These are phyloP conservation scores for Laupala kohalensis DNA, from an alignment of 1,140 invertebrate species.

Conservation along the genomic window DNA sequence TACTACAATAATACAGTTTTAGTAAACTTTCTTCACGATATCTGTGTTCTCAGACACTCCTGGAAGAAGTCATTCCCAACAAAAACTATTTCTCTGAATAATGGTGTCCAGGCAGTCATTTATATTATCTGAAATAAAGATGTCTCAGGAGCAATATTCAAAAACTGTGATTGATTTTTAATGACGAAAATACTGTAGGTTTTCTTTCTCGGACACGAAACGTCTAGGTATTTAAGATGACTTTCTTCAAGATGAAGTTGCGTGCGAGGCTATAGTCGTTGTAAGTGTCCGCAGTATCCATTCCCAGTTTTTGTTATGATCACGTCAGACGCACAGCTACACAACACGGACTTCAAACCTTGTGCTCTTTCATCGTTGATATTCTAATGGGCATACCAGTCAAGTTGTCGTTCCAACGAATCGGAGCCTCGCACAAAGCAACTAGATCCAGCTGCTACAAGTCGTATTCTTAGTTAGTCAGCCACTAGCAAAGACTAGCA, in stretches of 20 bases:
- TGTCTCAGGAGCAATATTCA: not conserved
- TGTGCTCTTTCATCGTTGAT: no score
- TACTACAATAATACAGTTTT: no score
- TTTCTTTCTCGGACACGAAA: not conserved
- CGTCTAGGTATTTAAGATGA: not conserved
- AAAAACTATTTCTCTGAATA: not conserved
- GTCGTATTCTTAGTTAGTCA: no score
- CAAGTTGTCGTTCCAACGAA: no score
- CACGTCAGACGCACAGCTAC: not conserved
- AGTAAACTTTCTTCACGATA: no score
- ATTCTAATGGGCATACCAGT: no score
- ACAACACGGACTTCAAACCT: no score
- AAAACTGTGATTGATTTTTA: not conserved
- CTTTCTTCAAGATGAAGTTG: not conserved
- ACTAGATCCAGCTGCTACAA: no score
- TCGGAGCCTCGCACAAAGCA: no score
- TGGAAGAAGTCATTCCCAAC: no score
- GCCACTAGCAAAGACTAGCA: no score
- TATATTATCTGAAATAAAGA: not conserved
- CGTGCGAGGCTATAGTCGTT: not conserved
- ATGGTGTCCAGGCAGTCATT: not conserved
- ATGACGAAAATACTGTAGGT: not conserved
- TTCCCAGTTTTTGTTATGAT: not conserved
- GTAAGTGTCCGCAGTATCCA: not conserved
- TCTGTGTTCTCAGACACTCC: no score